Base-by-base conservation (phyloP, 2,888 invertebrate species). In the Eilema sororculum region DNA sequence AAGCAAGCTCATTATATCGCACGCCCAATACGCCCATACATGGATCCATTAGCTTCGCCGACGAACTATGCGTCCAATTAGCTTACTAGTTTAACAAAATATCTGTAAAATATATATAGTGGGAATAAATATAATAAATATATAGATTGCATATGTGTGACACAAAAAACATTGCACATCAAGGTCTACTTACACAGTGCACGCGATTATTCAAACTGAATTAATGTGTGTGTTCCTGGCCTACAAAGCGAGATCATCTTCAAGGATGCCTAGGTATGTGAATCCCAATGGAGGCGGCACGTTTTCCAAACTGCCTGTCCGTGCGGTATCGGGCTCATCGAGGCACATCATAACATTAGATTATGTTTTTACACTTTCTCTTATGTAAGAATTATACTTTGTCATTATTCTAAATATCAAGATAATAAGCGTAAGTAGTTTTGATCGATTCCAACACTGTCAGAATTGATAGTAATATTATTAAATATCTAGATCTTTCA, bases 371-470 rank as follows among this genome's bases (percentile, higher is more conserved):
- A 91, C 84, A 89, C 86, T 85, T 88, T 88, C 79, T 87, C 90
- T 91, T 91, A 94, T 70, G 87, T 91, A 88, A 91, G 89, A 91
- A 89, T 91, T 91, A 89, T 88, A 86, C 87, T 88, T 90, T 87
- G 88, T 89, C 87, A 84, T 69, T 83, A 92, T 84, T 89, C 91
- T 94, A 93, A 89, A 92, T 93, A 93, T 91, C 90, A 87, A 93
- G 92, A 92, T 95, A 95, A 92, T 95, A 95, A 95, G 95, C 95
- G 95, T 95, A 95, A 92, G 91, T 91, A 89, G 81, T 89, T 64
- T 87, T 87, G 86, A 90, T 89, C 89, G 84, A 87, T 89, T 84
- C 91, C 86, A 88, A 90, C 88, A 77, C 66, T 81, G 86, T 90
- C 84, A 86, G 89, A 89, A 89, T 85, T 82, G 84, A 86, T 87